These are phyloP conservation scores for Orcinus orca DNA, from an alignment of 2,113 vertebrate species.

Conservation along the genomic window DNA sequence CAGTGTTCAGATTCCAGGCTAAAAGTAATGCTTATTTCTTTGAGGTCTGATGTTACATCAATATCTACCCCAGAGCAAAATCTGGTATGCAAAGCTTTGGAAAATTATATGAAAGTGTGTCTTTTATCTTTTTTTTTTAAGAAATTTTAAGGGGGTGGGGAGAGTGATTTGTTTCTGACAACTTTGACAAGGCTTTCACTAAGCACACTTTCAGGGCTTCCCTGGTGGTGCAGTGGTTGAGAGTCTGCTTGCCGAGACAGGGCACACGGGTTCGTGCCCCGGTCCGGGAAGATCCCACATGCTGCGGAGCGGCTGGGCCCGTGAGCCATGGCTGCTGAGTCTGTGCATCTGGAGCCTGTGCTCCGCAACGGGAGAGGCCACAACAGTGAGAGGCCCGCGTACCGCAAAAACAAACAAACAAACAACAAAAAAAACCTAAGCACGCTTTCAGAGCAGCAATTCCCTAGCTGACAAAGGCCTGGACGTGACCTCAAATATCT, in stretches of 20 bases:
- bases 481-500: background rate
- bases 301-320: too few species aligned
- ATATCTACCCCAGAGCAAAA: background rate
- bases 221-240: too few species aligned
- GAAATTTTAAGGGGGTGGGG: background rate
- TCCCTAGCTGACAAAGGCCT: background rate
- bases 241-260: too few species aligned
- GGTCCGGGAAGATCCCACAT: too few species aligned
- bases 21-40: background rate
- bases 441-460: background rate
- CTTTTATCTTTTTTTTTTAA: background rate
- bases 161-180: slow-evolving; percentile 47
- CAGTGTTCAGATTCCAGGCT: background rate
- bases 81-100: slow-evolving; percentile 26
- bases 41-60: background rate
- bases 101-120: slow-evolving; percentile 13
- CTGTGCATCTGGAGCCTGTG: too few species aligned
- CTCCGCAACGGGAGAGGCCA: too few species aligned
- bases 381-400: too few species aligned
- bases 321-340: too few species aligned
- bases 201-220: background rate
- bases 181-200: background rate
- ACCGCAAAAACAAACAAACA: too few species aligned
- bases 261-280: too few species aligned
- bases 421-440: too few species aligned